Evolutionary conservation across 2,113 vertebrate species (phyloP), one percentile per base, ranked within the genome.

Genomic region (Propithecus coquereli): DNA sequence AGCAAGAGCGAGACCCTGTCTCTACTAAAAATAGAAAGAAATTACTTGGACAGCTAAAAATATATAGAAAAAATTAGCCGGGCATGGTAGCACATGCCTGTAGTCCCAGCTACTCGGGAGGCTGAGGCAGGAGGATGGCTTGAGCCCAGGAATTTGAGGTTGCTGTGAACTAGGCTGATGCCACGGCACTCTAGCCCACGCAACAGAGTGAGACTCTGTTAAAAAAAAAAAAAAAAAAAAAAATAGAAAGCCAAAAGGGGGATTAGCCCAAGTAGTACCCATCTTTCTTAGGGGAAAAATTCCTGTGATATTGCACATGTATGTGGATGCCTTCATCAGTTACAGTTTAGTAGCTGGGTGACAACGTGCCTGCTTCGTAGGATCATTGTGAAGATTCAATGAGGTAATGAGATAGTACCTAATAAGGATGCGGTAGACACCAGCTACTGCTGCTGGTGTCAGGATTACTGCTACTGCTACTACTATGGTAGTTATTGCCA

Each of bases 401-500:
- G 18, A 68, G n/a, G 52, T 43, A 11, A 8, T 30, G 37, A 76
- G 73, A 43, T 25, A 6, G 7, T 74, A 7, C 16, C 66, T 45
- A 16, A n/a, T 25, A n/a, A 54, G 14, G 14, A 20, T 4, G 1
- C 27, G 16, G 3, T 57, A 14, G 66, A 40, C 9, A 63, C 27
- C 7, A 14, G 52, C 74, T 71, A 10, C 52, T 63, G 32, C 30
- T 37, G 12, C 17, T 22, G 34, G 23, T 32, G 2, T 40, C 27
- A 13, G 5, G 18, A 1, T 40, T 32, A 1, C 83, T 37, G 45
- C 45, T 32, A 1, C 9, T 63, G 16, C 23, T 71, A 6, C 34
- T 40, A 3, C 18, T 40, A 0, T 25, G 25, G 37, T 43, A 1
- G 0, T 17, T 52, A 2, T 34, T 54, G 16, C 34, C 32, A 6